Evolutionary conservation across 2,888 invertebrate species (phyloP), one percentile per base, ranked within the genome.

Genomic region (Lasioglossum morio): DNA sequence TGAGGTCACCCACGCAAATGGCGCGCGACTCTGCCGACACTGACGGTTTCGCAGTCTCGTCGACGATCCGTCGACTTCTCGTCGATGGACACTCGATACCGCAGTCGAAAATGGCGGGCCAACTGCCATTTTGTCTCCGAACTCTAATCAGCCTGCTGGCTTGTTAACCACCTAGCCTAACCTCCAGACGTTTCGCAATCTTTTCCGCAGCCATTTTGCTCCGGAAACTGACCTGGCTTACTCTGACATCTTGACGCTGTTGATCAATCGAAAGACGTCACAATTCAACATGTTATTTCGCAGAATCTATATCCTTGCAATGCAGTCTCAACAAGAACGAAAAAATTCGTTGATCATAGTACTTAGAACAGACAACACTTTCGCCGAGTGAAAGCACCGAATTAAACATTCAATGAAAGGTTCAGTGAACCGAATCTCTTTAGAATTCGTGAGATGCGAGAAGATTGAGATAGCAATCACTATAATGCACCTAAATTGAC

Each of bases 1-100:
- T 92, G 94, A 94, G 94, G 94, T 94, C 94, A 94, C 94, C 94
- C 92, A 94, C 94, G 94, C 93, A 89, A 90, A 84, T 86, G 89
- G 88, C 90, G 87, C 81, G 85, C 86, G 84, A 53, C 76, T 82
- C 66, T 83, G 78, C 78, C 84, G 76, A 34, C 72, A 69, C 70
- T 12, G 70, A 43, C 81, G 63, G 80, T 79, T 88, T 88, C 87
- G 77, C 84, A 77, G 19, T 77, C 73, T 34, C 37, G 82, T 73
- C 74, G 77, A 37, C 37, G 57, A 19, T 40, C 37, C 48, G 63
- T 63, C 63, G 30, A 63, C 43, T 12, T 4, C 19, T 7, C 40
- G 2, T 5, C 27, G 70, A 84, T 84, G 48, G 72, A 63, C 27
- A 74, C 30, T 74, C 74, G 34, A 83, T 43, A 16, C 12, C 16